Conservation (phyloP, 2,113 vertebrate species). For the Thunnus maccoyii region DNA sequence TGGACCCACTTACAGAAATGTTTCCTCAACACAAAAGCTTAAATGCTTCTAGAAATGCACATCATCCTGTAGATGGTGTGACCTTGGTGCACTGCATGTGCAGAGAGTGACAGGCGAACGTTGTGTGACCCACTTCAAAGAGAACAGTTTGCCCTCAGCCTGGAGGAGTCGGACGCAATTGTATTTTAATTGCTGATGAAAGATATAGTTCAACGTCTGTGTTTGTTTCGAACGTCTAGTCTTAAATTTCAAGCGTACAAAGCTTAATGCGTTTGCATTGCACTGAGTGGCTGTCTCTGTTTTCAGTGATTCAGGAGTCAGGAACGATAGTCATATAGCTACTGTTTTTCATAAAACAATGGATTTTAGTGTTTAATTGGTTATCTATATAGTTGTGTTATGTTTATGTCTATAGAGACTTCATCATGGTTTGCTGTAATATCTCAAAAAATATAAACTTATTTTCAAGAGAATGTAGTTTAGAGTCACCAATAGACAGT, state of each 20-base stretch:
- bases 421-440: too few species aligned
- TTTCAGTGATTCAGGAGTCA: not conserved
- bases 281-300: not conserved
- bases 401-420: too few species aligned
- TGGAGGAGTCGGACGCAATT: conserved; percentile 46
- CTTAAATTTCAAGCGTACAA: not conserved
- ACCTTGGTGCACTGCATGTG: conserved; percentile 70
- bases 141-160: conserved; percentile 63
- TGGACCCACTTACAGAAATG: not conserved
- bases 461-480: too few species aligned
- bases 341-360: not conserved
- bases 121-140: conserved; percentile 74
- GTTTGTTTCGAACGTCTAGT: conserved; percentile 4
- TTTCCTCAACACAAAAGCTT: conserved; percentile 4
- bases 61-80: conserved; percentile 47
- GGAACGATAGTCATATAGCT: not conserved
- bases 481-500: not conserved
- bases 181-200: conserved; percentile 46
- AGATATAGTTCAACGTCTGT: conserved; percentile 21
- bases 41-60: conserved; percentile 32
- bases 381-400: not conserved
- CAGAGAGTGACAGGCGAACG: conserved; percentile 64
- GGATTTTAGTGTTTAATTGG: not conserved
- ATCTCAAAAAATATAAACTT: too few species aligned
- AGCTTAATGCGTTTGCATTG: not conserved